Evolutionary conservation across 2,113 vertebrate genomes (phyloP).

Genomic region (Cacatua alba): DNA sequence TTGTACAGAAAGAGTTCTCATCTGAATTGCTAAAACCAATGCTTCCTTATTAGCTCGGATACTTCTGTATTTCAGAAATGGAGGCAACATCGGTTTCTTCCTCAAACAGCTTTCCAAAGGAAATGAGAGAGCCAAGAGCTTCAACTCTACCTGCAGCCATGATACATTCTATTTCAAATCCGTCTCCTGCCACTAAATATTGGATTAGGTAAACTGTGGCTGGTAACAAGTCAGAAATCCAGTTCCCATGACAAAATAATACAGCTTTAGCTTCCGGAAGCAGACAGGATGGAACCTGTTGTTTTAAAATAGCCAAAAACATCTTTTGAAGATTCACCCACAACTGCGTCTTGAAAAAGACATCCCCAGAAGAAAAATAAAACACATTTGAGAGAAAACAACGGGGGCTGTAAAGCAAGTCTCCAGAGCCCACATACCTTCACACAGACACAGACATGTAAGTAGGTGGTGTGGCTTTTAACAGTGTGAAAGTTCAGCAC

Average conservation of each 20-base stretch:
- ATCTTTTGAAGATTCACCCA: not conserved
- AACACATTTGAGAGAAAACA: not conserved
- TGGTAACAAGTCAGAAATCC: not conserved
- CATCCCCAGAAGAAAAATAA: not conserved
- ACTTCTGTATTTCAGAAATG: not conserved
- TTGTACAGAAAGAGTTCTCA: not conserved
- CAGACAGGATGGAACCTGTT: not conserved
- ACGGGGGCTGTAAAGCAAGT: not conserved
- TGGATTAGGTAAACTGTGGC: not conserved
- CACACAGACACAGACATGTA: rapidly evolving
- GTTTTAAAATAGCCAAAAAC: not conserved
- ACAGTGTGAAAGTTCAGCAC: not conserved
- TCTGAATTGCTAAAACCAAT: not conserved
- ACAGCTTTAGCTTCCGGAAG: not conserved
- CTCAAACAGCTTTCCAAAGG: not conserved
- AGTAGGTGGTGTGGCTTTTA: not conserved
- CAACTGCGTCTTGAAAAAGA: not conserved
- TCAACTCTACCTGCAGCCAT: not conserved
- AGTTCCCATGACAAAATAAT: not conserved
- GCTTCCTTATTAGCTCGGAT: not conserved
- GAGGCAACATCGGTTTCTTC: not conserved
- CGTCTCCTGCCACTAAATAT: not conserved
- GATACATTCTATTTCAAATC: not conserved
- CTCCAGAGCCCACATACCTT: not conserved
- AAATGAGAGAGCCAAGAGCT: not conserved